Base-by-base conservation (phyloP, 2,113 vertebrate genomes). In the Chaenocephalus aceratus region DNA sequence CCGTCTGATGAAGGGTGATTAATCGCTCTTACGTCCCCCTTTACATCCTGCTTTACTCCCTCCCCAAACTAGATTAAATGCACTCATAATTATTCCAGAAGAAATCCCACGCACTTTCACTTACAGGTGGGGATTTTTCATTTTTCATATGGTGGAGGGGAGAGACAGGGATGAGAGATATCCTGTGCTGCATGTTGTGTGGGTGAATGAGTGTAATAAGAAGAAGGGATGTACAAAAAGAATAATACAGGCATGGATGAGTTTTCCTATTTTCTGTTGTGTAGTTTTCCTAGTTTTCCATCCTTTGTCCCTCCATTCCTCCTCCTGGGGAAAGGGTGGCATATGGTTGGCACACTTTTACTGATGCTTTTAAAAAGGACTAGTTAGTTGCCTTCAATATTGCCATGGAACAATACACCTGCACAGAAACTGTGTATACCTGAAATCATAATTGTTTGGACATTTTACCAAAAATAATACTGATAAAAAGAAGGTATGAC, bases 1-100 rank as follows among this genome's bases (percentile, higher is more conserved):
- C 82, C 84, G 79, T 87, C 92, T 94, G 94, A 95, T 94, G 94
- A 95, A 94, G 89, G 85, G 91, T 94, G 94, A 94, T 95, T 95
- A 94, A 95, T 95, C 84, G 86, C 90, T 91, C 93, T 92, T 91
- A 94, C 90, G 90, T 93, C 77, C 83, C 66, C 48, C 90, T 88
- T 91, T 92, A 91, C 90, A 93, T 94, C 82, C 90, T 79, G 63
- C 86, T 88, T 86, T 89, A 86, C 67, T 52, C 16, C 59, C 14
- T 60, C 85, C 81, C 83, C 85, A 91, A 93, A 93, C 85, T 92
- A 93, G 88, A 94, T 94, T 91, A 93, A 94, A 94, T 91, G 91
- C 80, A 88, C 86, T 91, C 91, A 92, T 94, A 92, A 95, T 94
- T 93, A 94, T 93, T 93, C 85, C 71, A 84, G 86, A 77, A 85